These are phyloP conservation scores for Pterocles burchelli DNA, from an alignment of 2,113 vertebrate species.

Conservation along the genomic window DNA sequence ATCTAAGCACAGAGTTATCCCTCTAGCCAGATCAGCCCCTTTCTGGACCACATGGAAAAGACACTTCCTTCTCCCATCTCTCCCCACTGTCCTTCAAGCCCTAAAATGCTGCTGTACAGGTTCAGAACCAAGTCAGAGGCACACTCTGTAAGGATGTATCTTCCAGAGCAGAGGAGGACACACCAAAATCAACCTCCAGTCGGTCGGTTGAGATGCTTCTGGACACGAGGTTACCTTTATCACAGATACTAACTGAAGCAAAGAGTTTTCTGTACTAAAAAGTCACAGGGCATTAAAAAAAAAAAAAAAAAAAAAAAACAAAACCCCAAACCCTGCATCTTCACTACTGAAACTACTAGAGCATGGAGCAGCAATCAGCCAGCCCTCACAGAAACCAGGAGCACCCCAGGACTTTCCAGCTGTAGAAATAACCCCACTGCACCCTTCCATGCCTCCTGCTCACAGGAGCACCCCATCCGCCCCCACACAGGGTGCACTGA, in stretches of 20 bases:
- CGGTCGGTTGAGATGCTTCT: background rate
- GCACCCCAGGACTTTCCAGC: background rate
- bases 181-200: background rate
- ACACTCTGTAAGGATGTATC: background rate
- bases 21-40: background rate
- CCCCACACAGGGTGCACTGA: background rate
- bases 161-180: background rate
- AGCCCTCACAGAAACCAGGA: accelerated
- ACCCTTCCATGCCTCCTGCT: background rate
- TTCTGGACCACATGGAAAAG: background rate
- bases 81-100: background rate
- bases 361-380: background rate
- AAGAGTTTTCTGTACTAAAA: background rate
- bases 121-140: background rate
- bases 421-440: background rate
- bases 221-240: background rate
- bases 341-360: background rate
- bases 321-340: background rate
- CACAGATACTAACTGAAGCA: background rate
- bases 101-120: background rate
- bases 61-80: background rate
- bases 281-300: background rate
- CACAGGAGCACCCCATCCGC: accelerated
- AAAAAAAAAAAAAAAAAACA: background rate
- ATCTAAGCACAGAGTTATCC: background rate